phyloP scores from a whole-genome alignment of 1,140 invertebrate species.

The Drosophila biarmipes region DNA sequence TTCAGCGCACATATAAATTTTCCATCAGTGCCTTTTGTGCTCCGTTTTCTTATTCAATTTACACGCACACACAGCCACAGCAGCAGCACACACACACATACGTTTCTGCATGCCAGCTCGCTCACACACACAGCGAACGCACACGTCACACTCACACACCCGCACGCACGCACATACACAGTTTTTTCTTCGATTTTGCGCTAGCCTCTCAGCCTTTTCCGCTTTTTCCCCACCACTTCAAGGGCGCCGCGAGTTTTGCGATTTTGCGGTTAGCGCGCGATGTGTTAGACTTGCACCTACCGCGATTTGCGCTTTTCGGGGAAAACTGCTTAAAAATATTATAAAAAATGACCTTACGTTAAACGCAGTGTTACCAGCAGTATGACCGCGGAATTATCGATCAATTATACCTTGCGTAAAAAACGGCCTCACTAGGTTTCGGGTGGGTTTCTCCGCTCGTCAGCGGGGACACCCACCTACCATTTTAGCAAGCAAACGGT shows the following conservation, averaged over 20 bases:
- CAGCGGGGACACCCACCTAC: too few relatives aligned
- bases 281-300: constrained; percentile 1
- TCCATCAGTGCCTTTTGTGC: constrained; percentile 72
- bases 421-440: too few relatives aligned
- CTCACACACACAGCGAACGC: constrained; percentile 39
- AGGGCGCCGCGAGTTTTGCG: constrained; percentile 12
- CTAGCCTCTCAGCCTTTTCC: constrained; percentile 51
- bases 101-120: constrained; percentile 45
- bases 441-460: too few relatives aligned
- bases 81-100: constrained; percentile 32
- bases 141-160: constrained; percentile 67
- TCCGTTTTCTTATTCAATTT: constrained; percentile 78
- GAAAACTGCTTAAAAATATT: neutral
- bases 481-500: too few relatives aligned
- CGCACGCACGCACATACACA: constrained; percentile 62
- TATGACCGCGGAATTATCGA: neutral
- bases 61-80: constrained; percentile 61
- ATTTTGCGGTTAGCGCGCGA: constrained; percentile 16
- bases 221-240: constrained; percentile 20
- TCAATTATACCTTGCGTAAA: too few relatives aligned
- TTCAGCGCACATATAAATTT: constrained; percentile 66
- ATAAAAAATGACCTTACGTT: constrained; percentile 1
- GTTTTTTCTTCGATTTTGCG: constrained; percentile 69
- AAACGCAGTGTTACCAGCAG: neutral
- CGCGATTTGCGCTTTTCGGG: constrained; percentile 44